Evolutionary conservation across 2,888 invertebrate species (phyloP).

Genomic region (Caenorhabditis zanzibari): DNA sequence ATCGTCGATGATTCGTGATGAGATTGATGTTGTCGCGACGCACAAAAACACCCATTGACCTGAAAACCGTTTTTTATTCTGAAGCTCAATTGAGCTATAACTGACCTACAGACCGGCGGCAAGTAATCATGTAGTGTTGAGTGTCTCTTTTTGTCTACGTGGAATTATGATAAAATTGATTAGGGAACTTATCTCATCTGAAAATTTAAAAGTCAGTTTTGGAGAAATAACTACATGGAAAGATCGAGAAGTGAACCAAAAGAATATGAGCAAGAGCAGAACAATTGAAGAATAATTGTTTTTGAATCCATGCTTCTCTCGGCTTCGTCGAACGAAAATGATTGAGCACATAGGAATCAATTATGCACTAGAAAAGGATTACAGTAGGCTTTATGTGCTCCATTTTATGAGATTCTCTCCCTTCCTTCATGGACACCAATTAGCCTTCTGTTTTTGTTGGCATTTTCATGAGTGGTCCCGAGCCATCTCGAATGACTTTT

Average conservation of each 20-base stretch:
- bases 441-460: slow-evolving; percentile 28
- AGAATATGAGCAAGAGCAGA: slow-evolving; percentile 9
- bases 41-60: slow-evolving; percentile 72
- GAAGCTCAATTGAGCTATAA: neutral
- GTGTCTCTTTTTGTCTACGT: slow-evolving; percentile 30
- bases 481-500: slow-evolving; percentile 42
- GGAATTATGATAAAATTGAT: neutral
- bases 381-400: slow-evolving; percentile 29
- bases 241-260: neutral
- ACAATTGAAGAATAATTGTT: slow-evolving; percentile 56
- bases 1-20: slow-evolving; percentile 62
- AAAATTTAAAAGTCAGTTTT: neutral
- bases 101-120: slow-evolving; percentile 61
- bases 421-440: slow-evolving; percentile 14
- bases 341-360: slow-evolving; percentile 34
- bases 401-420: neutral
- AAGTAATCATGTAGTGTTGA: slow-evolving; percentile 58
- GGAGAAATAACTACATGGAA: neutral
- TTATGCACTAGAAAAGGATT: slow-evolving; percentile 40
- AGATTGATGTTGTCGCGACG: slow-evolving; percentile 64
- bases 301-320: slow-evolving; percentile 26
- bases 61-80: slow-evolving; percentile 10
- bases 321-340: neutral
- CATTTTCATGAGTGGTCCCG: slow-evolving; percentile 18
- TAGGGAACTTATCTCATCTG: slow-evolving; percentile 17